Conservation (phyloP, 2,113 vertebrate genomes). For the Megaleporinus macrocephalus region DNA sequence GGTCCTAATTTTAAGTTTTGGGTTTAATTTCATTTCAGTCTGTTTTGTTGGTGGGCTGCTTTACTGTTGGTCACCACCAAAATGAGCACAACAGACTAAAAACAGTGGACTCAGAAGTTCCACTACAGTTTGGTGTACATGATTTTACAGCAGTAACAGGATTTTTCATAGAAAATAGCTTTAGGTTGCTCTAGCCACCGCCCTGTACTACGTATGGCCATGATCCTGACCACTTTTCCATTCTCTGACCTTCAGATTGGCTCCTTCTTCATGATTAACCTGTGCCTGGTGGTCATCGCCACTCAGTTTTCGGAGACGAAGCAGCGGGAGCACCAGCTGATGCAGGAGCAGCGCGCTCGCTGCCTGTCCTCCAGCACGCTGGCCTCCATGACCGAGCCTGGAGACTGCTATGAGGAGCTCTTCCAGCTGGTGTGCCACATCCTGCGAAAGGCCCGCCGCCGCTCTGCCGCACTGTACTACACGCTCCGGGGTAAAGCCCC, state of each 20-base stretch:
- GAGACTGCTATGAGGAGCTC: slow-evolving; percentile 97
- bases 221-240: not conserved
- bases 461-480: slow-evolving; percentile 89
- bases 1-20: no score
- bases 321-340: slow-evolving; percentile 97
- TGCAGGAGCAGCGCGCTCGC: slow-evolving; percentile 95
- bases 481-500: slow-evolving; percentile 82
- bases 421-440: slow-evolving; percentile 97
- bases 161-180: no score
- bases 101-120: no score
- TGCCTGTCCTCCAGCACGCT: slow-evolving; percentile 97
- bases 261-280: slow-evolving; percentile 92
- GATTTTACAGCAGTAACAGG: no score
- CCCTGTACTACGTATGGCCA: no score
- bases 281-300: slow-evolving; percentile 98
- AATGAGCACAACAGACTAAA: no score
- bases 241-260: slow-evolving; percentile 78
- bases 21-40: no score
- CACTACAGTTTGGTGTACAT: no score
- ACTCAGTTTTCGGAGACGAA: slow-evolving; percentile 99
- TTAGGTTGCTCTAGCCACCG: no score
- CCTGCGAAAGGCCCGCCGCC: slow-evolving; percentile 92
- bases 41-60: no score
- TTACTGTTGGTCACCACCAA: no score
- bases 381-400: slow-evolving; percentile 93